Evolutionary conservation across 2,888 invertebrate genomes (phyloP), one percentile per base, ranked within the genome.

Genomic region (Scrobipalpa atriplicella): DNA sequence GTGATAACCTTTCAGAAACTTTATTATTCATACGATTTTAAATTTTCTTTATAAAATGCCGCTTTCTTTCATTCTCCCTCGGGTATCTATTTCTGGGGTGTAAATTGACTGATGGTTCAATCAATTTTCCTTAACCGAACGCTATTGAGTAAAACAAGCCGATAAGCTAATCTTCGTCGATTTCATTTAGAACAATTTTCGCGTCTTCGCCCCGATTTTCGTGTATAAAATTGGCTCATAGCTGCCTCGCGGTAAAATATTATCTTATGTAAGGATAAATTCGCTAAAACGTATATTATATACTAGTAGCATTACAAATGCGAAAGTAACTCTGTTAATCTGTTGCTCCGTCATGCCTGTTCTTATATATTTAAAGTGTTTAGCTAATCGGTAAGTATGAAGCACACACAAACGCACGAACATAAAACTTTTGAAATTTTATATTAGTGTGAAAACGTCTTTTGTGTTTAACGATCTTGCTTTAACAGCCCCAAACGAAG

Each of bases 41-140:
- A 47, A 47, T 47, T 47, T n/a, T 47, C 47, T n/a, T 6, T 43
- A 16, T n/a, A 47, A 47, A 47, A 3, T 3, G 5, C 29, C 29
- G 5, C 47, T 3, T 5, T 0, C n/a, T 47, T n/a, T 47, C n/a
- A 47, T 47, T 16, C 47, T 56, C 13, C 21, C 13, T 21, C 29
- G 11, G 11, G 19, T 52, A 18, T 52, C 21, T 21, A 13, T 10
- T 56, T 56, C 21, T 21, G 54, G 54, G 54, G 58, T 58, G 16
- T 38, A 58, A 58, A 58, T 38, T 58, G 58, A 58, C 67, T 64
- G 66, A 64, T 66, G 19, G 47, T 63, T 39, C 64, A 64, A 64
- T 67, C 64, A 68, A 64, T 68, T 67, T 66, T 62, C 52, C 38
- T 29, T 38, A 38, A 29, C 58, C 58, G 36, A 65, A 65, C 62